A percentile compares a stretch with the other conserved stretches of the same genome.
These are phyloP conservation scores for Eleutherodactylus coqui DNA, from an alignment of 2,797 vertebrate genomes.

Conservation along the genomic window DNA sequence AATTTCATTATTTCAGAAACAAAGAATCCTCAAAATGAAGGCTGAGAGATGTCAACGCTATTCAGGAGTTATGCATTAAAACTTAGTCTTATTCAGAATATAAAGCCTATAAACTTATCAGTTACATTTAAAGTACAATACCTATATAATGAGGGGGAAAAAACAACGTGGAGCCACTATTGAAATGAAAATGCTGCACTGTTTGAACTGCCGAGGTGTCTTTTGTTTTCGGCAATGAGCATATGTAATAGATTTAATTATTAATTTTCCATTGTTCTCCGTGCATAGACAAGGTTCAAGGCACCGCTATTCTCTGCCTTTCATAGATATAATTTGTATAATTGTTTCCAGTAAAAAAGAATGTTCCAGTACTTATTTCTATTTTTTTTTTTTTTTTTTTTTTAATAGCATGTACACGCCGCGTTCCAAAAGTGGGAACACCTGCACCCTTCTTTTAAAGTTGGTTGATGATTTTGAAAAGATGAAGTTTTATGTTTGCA, in stretches of 20 bases:
- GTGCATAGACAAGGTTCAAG: slow-evolving; percentile 86
- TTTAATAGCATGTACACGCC: slow-evolving; percentile 74
- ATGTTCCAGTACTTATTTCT: slow-evolving; percentile 71
- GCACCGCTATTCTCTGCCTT: slow-evolving; percentile 88
- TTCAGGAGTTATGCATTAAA: slow-evolving; percentile 78
- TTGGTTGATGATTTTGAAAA: slow-evolving; percentile 75
- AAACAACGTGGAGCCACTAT: slow-evolving; percentile 76
- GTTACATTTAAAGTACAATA: slow-evolving; percentile 83
- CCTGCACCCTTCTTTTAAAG: slow-evolving; percentile 79
- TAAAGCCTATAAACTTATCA: slow-evolving; percentile 81
- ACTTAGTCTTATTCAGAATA: slow-evolving; percentile 78
- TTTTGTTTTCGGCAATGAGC: slow-evolving; percentile 92
- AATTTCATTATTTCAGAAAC: slow-evolving; percentile 76
- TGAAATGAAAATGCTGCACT: slow-evolving; percentile 80
- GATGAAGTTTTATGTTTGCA: slow-evolving; percentile 69
- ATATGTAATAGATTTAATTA: slow-evolving; percentile 98
- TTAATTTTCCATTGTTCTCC: slow-evolving; percentile 86
- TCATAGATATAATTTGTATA: slow-evolving; percentile 97
- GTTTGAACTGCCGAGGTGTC: slow-evolving; percentile 79
- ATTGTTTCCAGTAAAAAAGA: slow-evolving; percentile 89
- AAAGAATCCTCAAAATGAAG: slow-evolving; percentile 72
- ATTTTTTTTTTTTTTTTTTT: slow-evolving; percentile 23
- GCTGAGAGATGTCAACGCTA: slow-evolving; percentile 74
- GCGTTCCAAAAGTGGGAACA: slow-evolving; percentile 80
- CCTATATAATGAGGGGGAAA: slow-evolving; percentile 75